These are phyloP conservation scores for Xenotilapia longispinis DNA, from an alignment of 2,113 vertebrate genomes.

Conservation along the genomic window DNA sequence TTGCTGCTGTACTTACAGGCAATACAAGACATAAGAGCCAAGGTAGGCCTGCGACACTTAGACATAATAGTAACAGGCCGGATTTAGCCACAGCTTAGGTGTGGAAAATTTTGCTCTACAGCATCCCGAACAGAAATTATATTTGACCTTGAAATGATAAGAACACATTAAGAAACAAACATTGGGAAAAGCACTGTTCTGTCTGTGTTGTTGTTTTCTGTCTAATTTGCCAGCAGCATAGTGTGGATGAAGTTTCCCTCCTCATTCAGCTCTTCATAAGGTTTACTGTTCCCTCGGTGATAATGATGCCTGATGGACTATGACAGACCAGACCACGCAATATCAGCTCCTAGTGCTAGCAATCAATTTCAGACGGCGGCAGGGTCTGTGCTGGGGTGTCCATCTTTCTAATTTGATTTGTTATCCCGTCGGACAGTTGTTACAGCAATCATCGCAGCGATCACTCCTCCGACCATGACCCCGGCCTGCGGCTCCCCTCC, in stretches of 20 bases:
- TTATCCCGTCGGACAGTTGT: conserved; percentile 64
- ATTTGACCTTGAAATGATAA: neutral
- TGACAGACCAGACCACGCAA: conserved; percentile 49
- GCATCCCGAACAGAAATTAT: neutral
- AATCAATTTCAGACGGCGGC: conserved; percentile 58
- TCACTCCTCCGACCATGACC: conserved; percentile 35
- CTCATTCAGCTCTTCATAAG: conserved; percentile 34
- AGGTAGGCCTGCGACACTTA: conserved; percentile 8
- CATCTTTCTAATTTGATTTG: conserved; percentile 71
- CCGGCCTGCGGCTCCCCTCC: neutral
- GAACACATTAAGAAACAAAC: neutral
- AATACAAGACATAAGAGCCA: conserved; percentile 46
- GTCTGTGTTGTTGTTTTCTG: neutral
- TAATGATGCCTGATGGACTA: conserved; percentile 65
- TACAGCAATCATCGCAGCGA: conserved; percentile 57
- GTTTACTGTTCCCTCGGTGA: conserved; percentile 55
- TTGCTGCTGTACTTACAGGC: conserved; percentile 37
- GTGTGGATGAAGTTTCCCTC: conserved; percentile 4
- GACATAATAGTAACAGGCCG: neutral
- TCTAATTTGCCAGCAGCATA: neutral
- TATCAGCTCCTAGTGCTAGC: conserved; percentile 53
- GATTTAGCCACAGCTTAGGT: conserved; percentile 11
- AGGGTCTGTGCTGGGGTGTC: conserved; percentile 44
- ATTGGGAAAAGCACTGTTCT: neutral
- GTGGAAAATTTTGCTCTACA: neutral